phyloP scores from a whole-genome alignment of 2,888 invertebrate species.

The Buathra laborator region DNA sequence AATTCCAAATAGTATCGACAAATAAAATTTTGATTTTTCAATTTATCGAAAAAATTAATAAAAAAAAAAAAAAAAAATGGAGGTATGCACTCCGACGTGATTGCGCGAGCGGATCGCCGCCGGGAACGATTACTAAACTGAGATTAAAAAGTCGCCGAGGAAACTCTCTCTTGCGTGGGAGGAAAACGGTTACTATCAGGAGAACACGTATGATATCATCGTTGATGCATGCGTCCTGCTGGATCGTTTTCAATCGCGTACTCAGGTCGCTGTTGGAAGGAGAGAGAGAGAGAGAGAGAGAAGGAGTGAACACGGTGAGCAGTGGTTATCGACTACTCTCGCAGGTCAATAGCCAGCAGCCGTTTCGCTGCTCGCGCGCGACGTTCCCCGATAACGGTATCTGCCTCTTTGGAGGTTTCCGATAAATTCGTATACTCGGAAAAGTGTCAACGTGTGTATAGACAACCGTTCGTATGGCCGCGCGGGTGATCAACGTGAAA shows the following conservation, averaged over 20 bases:
- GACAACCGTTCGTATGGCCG: not conserved
- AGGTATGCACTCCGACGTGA: not conserved
- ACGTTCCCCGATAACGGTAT: constrained; percentile 53
- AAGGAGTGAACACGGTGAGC: constrained; percentile 1
- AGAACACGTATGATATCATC: constrained; percentile 18
- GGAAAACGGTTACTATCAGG: constrained; percentile 16
- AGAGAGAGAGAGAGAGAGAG: not conserved
- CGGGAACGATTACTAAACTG: not conserved
- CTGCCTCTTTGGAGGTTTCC: constrained; percentile 41
- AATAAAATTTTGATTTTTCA: not conserved
- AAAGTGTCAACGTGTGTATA: constrained; percentile 46
- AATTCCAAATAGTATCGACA: no score
- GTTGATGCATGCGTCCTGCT: not conserved
- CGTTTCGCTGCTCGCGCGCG: constrained; percentile 36
- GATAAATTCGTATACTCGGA: constrained; percentile 34
- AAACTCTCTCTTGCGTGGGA: not conserved
- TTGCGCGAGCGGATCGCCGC: not conserved
- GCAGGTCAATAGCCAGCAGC: constrained; percentile 56
- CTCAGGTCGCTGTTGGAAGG: constrained; percentile 30
- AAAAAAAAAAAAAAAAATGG: not conserved
- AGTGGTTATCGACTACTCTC: constrained; percentile 53
- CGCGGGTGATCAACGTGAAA: not conserved
- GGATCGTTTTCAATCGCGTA: constrained; percentile 22
- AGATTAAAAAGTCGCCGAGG: constrained; percentile 8
- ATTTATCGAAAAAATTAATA: no score